Conservation (phyloP, 2,113 vertebrate species). For the Cryptomyrus ogoouensis region DNA sequence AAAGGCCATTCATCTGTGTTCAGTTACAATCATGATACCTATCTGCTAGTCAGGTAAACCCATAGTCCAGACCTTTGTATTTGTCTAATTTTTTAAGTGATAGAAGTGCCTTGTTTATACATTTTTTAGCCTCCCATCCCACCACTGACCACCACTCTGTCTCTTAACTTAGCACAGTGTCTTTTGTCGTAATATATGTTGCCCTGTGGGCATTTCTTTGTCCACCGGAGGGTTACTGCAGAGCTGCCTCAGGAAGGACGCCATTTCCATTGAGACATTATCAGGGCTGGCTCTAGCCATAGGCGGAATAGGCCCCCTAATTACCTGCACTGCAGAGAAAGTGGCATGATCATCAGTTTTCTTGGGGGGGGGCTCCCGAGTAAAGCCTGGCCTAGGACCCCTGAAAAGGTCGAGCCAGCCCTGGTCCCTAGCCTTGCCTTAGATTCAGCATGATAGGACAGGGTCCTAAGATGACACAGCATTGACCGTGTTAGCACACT, state of each 20-base stretch:
- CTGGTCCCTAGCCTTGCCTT: slow-evolving; percentile 33
- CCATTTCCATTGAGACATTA: slow-evolving; percentile 36
- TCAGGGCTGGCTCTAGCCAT: background rate
- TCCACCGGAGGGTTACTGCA: slow-evolving; percentile 42
- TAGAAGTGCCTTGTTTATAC: slow-evolving; percentile 25
- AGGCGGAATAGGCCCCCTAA: background rate
- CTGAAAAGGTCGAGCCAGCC: background rate
- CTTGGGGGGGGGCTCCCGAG: background rate
- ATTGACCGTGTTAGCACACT: background rate
- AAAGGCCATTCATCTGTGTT: background rate
- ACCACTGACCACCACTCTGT: background rate
- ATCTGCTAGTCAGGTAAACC: slow-evolving; percentile 49
- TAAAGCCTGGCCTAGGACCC: background rate
- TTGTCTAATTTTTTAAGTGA: slow-evolving; percentile 17
- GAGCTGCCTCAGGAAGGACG: slow-evolving; percentile 35
- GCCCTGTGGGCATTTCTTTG: background rate
- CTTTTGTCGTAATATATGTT: background rate
- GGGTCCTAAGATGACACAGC: background rate
- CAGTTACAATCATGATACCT: slow-evolving; percentile 22
- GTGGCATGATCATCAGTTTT: background rate
- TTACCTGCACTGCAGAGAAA: background rate
- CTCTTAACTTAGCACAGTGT: background rate
- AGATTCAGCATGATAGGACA: background rate
- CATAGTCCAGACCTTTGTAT: slow-evolving; percentile 24
- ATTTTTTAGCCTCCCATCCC: background rate